Conservation (phyloP, 2,888 invertebrate species). For the Catocala nupta region DNA sequence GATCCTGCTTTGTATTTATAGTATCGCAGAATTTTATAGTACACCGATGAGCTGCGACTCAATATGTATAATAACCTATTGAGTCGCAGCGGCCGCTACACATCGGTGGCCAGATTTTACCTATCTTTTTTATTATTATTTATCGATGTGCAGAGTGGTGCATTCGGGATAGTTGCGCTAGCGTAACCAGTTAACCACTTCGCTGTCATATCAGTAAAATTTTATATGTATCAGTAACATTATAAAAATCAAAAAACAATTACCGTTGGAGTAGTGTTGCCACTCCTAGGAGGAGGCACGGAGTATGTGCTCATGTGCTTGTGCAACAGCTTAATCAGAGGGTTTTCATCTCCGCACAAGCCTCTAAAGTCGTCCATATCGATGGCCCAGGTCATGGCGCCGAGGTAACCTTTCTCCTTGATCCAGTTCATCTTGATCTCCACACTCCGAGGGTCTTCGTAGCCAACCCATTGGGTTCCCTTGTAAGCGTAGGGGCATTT, state of each 20-base stretch:
- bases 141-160: too few species aligned
- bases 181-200: too few species aligned
- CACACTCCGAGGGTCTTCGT: conserved; percentile 93
- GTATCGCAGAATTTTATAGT: too few species aligned
- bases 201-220: too few species aligned
- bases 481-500: conserved; percentile 95
- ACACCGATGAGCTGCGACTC: too few species aligned
- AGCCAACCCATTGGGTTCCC: conserved; percentile 96
- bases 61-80: too few species aligned
- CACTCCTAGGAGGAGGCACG: conserved; percentile 90
- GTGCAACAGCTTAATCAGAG: conserved; percentile 91
- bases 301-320: conserved; percentile 90
- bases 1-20: too few species aligned
- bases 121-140: too few species aligned
- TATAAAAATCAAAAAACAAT: conserved; percentile 47
- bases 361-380: conserved; percentile 97
- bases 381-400: conserved; percentile 97
- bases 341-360: conserved; percentile 92
- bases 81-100: too few species aligned
- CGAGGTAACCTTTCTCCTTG: conserved; percentile 91
- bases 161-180: too few species aligned
- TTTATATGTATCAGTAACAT: too few species aligned
- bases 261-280: conserved; percentile 90
- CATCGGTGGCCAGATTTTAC: too few species aligned
- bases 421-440: conserved; percentile 97